Evolutionary conservation across 2,113 vertebrate genomes (phyloP), one percentile per base, ranked within the genome.

Genomic region (Machaerirhynchus nigripectus): DNA sequence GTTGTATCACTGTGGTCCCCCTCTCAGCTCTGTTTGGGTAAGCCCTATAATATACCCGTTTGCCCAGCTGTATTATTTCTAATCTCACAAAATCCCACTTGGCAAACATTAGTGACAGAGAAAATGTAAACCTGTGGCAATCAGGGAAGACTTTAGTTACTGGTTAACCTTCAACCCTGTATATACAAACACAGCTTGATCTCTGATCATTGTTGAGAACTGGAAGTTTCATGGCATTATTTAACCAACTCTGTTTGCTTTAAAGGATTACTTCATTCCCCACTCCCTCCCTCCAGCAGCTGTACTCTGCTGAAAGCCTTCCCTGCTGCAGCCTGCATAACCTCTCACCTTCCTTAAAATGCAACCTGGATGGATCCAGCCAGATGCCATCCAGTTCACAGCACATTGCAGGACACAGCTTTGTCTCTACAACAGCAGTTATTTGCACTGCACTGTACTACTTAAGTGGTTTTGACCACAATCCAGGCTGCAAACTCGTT

Each of bases 71-170:
- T 91, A 94, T 77, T 96, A 67, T 80, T 95, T 96, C 95, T 95
- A 95, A 94, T 94, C 95, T 93, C 95, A 91, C 93, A 96, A 97
- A 96, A 94, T 95, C 93, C 90, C 71, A 69, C 90, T 97, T 94
- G 82, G 90, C 95, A 96, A 97, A 96, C 88, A 95, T 73, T 59
- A 86, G 84, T 50, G 85, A 97, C 74, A 96, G 91, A 93, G 91
- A 93, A 91, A 97, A 96, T 60, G 84, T 94, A 96, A 97, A 96
- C 92, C 79, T 87, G 59, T 63, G 39, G 85, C 95, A 96, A 92
- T 95, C 91, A 88, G 85, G 42, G 75, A 74, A 87, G 90, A 86
- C 82, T 95, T 90, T 42, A 90, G 93, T 97, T 94, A 91, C 91
- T 80, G 82, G 93, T 96, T 96, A 97, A 96, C 95, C 90, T 94